These are phyloP conservation scores for Eristalis intricaria DNA, from an alignment of 2,888 invertebrate species.

Conservation along the genomic window DNA sequence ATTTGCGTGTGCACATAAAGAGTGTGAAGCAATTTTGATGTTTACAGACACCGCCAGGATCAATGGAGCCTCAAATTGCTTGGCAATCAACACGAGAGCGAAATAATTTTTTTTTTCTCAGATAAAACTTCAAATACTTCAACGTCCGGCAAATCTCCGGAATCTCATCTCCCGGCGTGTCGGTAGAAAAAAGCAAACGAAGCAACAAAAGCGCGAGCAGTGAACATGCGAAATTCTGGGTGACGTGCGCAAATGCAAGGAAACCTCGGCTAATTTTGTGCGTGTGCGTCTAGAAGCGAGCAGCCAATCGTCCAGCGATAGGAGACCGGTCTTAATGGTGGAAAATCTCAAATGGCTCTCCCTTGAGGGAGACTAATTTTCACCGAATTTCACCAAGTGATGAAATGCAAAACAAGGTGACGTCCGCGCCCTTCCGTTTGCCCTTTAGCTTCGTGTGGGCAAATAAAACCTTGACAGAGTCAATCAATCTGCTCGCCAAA, in stretches of 20 bases:
- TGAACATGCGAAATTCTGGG: background rate
- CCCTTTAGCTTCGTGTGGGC: background rate
- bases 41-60: background rate
- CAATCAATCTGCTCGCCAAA: background rate
- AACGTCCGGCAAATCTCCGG: background rate
- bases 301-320: too few relatives aligned
- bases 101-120: background rate
- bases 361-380: background rate
- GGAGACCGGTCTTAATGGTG: background rate
- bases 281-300: background rate
- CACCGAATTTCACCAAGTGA: background rate
- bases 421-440: background rate
- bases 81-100: background rate
- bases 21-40: background rate
- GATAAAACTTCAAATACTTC: background rate
- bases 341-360: background rate
- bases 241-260: conserved; percentile 5
- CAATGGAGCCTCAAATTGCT: background rate
- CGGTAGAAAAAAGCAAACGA: background rate
- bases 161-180: too few relatives aligned
- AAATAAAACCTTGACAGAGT: background rate
- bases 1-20: background rate
- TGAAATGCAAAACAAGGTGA: background rate
- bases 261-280: background rate
- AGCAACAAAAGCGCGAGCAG: background rate